phyloP scores from a whole-genome alignment of 2,888 invertebrate species.

The Acronicta leporina region DNA sequence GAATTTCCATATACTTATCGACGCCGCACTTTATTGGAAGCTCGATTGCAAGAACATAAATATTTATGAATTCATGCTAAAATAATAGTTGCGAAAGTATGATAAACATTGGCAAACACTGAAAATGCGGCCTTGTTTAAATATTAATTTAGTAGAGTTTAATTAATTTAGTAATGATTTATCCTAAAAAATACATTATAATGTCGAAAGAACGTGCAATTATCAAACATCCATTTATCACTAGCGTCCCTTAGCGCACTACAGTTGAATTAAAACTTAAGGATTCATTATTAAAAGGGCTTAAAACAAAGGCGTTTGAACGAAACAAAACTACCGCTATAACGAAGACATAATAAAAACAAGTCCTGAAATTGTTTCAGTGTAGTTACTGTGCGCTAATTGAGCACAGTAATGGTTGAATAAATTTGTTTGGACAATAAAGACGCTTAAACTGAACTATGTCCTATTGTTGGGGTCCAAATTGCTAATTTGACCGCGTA shows the following conservation, averaged over 20 bases:
- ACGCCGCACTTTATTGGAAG: slow-evolving; percentile 69
- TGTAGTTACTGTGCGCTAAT: slow-evolving; percentile 74
- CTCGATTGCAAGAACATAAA: slow-evolving; percentile 64
- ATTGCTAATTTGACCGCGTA: slow-evolving; percentile 88
- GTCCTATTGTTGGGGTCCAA: slow-evolving; percentile 84
- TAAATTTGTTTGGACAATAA: slow-evolving; percentile 85
- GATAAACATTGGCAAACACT: slow-evolving; percentile 18
- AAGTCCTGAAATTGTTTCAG: slow-evolving; percentile 63
- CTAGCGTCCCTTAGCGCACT: slow-evolving; percentile 21
- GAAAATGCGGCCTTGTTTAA: slow-evolving; percentile 5
- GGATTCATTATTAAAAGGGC: slow-evolving; percentile 62
- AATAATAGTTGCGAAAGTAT: slow-evolving; percentile 42
- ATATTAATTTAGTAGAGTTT: neutral
- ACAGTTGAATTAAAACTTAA: slow-evolving; percentile 53
- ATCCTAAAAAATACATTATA: slow-evolving; percentile 6
- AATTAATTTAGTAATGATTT: too few species aligned
- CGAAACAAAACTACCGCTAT: slow-evolving; percentile 56
- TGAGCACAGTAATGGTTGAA: slow-evolving; percentile 81
- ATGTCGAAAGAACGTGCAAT: slow-evolving; percentile 12
- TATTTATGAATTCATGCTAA: slow-evolving; percentile 61
- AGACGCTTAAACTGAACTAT: slow-evolving; percentile 85
- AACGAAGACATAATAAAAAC: slow-evolving; percentile 71
- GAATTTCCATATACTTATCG: slow-evolving; percentile 79
- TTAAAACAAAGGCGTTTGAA: slow-evolving; percentile 56
- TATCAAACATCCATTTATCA: slow-evolving; percentile 55